Conservation (phyloP, 2,888 invertebrate genomes). For the Netelia inedita region DNA sequence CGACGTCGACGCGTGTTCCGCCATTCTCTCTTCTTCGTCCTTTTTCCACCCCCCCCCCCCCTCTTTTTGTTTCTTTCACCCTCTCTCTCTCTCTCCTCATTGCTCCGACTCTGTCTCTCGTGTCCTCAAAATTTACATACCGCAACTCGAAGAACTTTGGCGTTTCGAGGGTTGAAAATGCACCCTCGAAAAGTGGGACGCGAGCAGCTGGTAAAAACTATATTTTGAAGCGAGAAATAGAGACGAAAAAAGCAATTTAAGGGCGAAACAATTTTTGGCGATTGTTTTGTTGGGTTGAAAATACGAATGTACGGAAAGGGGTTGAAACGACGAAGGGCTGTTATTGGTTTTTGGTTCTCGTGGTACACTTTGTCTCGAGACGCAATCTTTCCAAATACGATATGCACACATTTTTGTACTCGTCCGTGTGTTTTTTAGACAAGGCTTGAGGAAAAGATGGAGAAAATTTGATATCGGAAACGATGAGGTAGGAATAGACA, state of each 20-base stretch:
- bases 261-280: constrained; percentile 27
- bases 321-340: background rate
- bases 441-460: background rate
- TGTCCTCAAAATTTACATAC: constrained; percentile 59
- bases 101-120: background rate
- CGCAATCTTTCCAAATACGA: constrained; percentile 28
- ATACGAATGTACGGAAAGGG: background rate
- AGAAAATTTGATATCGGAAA: constrained; percentile 6
- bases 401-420: constrained; percentile 18
- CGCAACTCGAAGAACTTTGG: constrained; percentile 47
- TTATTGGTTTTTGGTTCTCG: constrained; percentile 11
- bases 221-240: background rate
- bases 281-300: background rate
- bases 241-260: constrained; percentile 24
- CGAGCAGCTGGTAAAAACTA: constrained; percentile 1
- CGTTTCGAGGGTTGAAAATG: constrained; percentile 41
- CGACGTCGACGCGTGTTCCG: constrained; percentile 53
- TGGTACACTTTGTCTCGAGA: background rate
- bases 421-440: background rate
- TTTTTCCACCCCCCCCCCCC: background rate
- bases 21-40: constrained; percentile 27
- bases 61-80: background rate
- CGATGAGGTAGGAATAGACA: constrained; percentile 25
- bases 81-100: constrained; percentile 1
- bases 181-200: constrained; percentile 17